These are phyloP conservation scores for Matsumurasca onukii DNA, from an alignment of 1,140 invertebrate genomes.

Conservation along the genomic window DNA sequence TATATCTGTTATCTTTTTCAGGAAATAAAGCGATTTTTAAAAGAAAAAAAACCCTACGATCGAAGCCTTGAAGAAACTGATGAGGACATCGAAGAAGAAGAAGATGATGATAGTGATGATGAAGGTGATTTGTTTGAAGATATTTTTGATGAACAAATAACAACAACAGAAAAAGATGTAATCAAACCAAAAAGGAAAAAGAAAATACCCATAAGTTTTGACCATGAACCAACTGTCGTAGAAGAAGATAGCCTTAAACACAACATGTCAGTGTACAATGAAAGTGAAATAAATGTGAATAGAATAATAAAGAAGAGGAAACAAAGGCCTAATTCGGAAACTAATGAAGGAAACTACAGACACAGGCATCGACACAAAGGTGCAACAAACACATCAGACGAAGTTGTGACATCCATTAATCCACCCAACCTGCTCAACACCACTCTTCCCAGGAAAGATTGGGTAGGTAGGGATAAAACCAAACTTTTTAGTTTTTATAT, in stretches of 20 bases:
- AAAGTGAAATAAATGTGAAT: neutral
- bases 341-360: neutral
- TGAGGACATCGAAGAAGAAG: constrained; percentile 32
- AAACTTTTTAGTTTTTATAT: too few species aligned
- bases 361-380: constrained; percentile 14
- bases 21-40: constrained; percentile 20
- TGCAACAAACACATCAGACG: too few species aligned
- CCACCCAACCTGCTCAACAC: constrained; percentile 57
- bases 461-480: constrained; percentile 13
- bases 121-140: constrained; percentile 13
- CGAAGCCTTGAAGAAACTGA: constrained; percentile 40
- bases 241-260: neutral
- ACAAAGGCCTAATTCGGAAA: neutral
- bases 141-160: constrained; percentile 8
- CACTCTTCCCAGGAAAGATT: constrained; percentile 45
- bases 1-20: too few species aligned
- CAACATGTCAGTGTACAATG: neutral
- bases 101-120: constrained; percentile 16
- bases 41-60: constrained; percentile 35
- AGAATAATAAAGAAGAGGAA: too few species aligned
- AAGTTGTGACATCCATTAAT: neutral
- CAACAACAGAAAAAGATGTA: constrained; percentile 28
- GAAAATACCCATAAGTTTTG: neutral
- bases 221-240: neutral
- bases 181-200: constrained; percentile 11